Conservation (phyloP, 2,797 vertebrate genomes). For the Thripadectes ignobilis region DNA sequence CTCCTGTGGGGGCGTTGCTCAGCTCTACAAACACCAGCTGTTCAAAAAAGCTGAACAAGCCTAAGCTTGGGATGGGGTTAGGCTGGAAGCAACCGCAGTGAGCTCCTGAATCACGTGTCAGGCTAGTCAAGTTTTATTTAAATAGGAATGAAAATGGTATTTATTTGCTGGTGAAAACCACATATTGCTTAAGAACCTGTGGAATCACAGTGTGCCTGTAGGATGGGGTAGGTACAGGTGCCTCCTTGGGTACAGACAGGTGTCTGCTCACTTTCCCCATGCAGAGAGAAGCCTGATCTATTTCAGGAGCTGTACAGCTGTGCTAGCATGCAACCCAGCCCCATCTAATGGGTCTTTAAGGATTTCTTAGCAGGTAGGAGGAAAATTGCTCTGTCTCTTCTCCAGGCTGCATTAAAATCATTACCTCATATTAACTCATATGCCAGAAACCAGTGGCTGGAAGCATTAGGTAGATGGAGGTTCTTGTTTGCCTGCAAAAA, state of each 20-base stretch:
- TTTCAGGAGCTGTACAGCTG: neutral
- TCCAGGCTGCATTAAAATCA: neutral
- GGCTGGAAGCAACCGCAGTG: neutral
- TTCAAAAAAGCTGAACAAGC: neutral
- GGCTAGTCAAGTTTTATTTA: neutral
- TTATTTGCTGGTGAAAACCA: neutral
- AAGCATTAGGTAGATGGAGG: neutral
- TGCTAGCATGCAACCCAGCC: neutral
- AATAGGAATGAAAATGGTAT: neutral
- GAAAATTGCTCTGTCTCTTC: neutral
- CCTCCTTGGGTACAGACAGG: neutral
- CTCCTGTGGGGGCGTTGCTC: neutral
- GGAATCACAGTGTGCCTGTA: neutral
- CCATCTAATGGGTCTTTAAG: neutral
- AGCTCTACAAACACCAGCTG: neutral
- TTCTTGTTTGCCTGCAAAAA: neutral
- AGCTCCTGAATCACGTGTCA: neutral
- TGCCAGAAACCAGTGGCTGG: neutral
- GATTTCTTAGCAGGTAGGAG: neutral
- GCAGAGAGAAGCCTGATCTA: neutral
- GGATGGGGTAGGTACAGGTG: rapidly evolving
- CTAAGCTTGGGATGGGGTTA: neutral
- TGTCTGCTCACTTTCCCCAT: rapidly evolving
- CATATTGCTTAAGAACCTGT: neutral
- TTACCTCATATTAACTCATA: neutral